Conservation (phyloP, 2,888 invertebrate species). For the Empis livida region DNA sequence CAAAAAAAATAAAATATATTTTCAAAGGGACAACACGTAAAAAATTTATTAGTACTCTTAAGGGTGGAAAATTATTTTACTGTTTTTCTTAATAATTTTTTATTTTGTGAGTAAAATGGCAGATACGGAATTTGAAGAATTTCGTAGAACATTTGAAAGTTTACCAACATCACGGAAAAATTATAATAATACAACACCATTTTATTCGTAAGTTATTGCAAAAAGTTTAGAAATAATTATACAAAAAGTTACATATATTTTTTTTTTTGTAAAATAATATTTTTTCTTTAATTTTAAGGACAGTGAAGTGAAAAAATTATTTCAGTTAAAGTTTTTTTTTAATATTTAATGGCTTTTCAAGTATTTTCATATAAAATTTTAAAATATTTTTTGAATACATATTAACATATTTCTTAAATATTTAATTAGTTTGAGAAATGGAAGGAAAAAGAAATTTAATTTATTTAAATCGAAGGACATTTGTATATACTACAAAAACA, state of each 20-base stretch:
- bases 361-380: not conserved
- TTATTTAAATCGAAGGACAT: not conserved
- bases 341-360: not conserved
- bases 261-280: too few species aligned
- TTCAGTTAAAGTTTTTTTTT: too few species aligned
- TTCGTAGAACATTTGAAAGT: constrained; percentile 73
- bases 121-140: constrained; percentile 88
- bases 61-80: not conserved
- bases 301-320: not conserved
- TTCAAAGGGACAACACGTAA: not conserved
- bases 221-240: not conserved
- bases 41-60: not conserved
- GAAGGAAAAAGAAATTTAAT: not conserved
- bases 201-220: constrained; percentile 78
- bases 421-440: not conserved
- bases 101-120: constrained; percentile 47
- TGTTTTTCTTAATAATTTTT: not conserved
- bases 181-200: constrained; percentile 47
- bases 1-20: not conserved
- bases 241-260: too few species aligned
- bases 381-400: not conserved
- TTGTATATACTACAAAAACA: not conserved
- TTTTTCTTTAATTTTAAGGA: too few species aligned
- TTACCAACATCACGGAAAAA: constrained; percentile 65
- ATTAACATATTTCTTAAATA: too few species aligned